Conservation (phyloP, 2,888 invertebrate species). For the Anthoptus insignis region DNA sequence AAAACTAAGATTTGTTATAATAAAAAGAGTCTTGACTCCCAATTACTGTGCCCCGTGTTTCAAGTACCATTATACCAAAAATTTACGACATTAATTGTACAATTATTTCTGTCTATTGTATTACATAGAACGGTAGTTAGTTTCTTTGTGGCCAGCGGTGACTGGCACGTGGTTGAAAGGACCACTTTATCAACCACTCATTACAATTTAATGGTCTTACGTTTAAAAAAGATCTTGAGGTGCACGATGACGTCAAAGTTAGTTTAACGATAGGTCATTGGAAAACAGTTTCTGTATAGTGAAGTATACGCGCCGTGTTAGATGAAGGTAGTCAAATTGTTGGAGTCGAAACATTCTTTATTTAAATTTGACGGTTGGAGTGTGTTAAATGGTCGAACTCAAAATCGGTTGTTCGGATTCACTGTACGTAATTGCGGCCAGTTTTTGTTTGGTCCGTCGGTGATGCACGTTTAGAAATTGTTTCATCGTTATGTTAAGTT, state of each 20-base stretch:
- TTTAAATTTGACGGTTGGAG: slow-evolving; percentile 77
- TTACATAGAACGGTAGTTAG: slow-evolving; percentile 80
- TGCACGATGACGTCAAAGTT: slow-evolving; percentile 63
- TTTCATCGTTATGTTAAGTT: slow-evolving; percentile 34
- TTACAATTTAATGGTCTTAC: slow-evolving; percentile 84
- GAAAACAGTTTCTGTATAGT: slow-evolving; percentile 50
- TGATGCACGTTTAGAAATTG: slow-evolving; percentile 44
- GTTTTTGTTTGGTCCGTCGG: slow-evolving; percentile 51
- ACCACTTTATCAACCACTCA: slow-evolving; percentile 82
- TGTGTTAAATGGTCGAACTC: slow-evolving; percentile 83
- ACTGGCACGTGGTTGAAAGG: slow-evolving; percentile 82
- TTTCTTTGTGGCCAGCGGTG: slow-evolving; percentile 69
- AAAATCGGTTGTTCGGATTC: slow-evolving; percentile 78
- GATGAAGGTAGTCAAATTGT: slow-evolving; percentile 49
- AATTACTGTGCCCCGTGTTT: slow-evolving; percentile 69
- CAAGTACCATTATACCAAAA: slow-evolving; percentile 72
- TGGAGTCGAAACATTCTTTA: slow-evolving; percentile 71
- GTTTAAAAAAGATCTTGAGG: slow-evolving; percentile 74
- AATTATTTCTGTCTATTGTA: slow-evolving; percentile 82
- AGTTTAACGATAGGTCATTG: slow-evolving; percentile 25
- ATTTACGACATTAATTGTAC: slow-evolving; percentile 80
- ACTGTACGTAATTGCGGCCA: slow-evolving; percentile 74
- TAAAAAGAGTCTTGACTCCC: slow-evolving; percentile 71
- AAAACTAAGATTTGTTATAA: slow-evolving; percentile 59
- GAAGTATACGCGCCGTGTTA: slow-evolving; percentile 40